Base-by-base conservation (phyloP, 1,140 invertebrate species). In the Sarcophaga peregrina region DNA sequence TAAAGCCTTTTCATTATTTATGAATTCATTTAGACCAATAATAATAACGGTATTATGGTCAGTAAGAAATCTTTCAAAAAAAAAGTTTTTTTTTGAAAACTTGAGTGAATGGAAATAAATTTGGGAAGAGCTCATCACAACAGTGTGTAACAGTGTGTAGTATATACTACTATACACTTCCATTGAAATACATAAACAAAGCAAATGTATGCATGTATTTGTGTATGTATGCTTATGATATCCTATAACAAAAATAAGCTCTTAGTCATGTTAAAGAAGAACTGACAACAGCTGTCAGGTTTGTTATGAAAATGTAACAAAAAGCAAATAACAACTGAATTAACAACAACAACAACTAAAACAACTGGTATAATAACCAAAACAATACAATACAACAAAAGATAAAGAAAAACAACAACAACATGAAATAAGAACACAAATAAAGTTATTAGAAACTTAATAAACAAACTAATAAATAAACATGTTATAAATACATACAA, bases 211-310 rank as follows among this genome's bases (percentile, higher is more conserved):
- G 25, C 4, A 37, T 37, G 25, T 37, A 37, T 37, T 1, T 37
- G 4, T 4, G 4, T 37, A 37, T 37, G 25, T 37, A 37, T 37
- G 25, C 1, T 37, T 37, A 37, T 37, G 25, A 37, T 37, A 37
- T 37, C 25, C 25, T 37, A 37, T 37, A 37, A 37, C 4, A 37
- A 37, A 76, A 76, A 76, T 76, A 15, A 76, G 15, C 46, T 76
- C 15, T 76, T 48, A 76, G 45, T 76, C 74, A 76, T 76, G 46
- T 76, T 76, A 76, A 76, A 37, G 11, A 76, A n/a, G n/a, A 76
- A 76, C 74, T 47, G 74, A 76, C 74, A 76, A 48, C 74, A 76
- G 47, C 74, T 76, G 74, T 76, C 74, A 76, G 15, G 2, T 17
- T 76, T 76, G 74, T 76, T 76, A 68, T 25, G 54, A 68, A 68